Evolutionary conservation across 2,797 vertebrate genomes (phyloP).

Genomic region (Chanos chanos): DNA sequence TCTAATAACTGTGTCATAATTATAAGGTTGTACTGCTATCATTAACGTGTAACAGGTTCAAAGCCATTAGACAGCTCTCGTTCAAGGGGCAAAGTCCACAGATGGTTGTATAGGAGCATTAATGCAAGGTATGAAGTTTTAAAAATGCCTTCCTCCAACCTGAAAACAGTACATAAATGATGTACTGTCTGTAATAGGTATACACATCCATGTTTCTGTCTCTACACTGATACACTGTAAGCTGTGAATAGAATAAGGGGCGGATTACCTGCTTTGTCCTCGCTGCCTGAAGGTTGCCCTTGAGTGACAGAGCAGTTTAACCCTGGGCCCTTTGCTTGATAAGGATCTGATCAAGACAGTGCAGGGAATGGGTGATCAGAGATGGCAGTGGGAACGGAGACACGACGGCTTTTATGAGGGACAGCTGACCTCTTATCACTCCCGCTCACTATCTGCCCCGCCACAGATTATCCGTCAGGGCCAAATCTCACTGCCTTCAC

Average conservation of each 20-base stretch:
- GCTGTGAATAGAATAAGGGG: constrained; percentile 3
- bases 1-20: background rate
- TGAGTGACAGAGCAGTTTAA: constrained; percentile 32
- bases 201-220: constrained; percentile 14
- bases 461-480: constrained; percentile 75
- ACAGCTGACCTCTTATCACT: constrained; percentile 64
- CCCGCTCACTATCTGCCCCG: constrained; percentile 64
- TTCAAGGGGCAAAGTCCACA: too few relatives aligned
- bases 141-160: too few relatives aligned
- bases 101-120: too few relatives aligned
- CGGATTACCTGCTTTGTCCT: background rate
- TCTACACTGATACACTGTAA: constrained; percentile 45
- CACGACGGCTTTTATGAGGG: constrained; percentile 40
- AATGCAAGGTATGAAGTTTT: too few relatives aligned
- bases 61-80: too few relatives aligned
- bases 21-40: background rate
- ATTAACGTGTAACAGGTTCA: background rate
- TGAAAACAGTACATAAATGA: too few relatives aligned
- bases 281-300: constrained; percentile 20
- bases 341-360: constrained; percentile 36
- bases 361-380: constrained; percentile 39
- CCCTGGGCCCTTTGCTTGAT: constrained; percentile 24
- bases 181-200: too few relatives aligned
- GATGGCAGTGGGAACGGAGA: constrained; percentile 33
- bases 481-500: constrained; percentile 70